These are phyloP conservation scores for Alethe diademata DNA, from an alignment of 2,113 vertebrate species.

Conservation along the genomic window DNA sequence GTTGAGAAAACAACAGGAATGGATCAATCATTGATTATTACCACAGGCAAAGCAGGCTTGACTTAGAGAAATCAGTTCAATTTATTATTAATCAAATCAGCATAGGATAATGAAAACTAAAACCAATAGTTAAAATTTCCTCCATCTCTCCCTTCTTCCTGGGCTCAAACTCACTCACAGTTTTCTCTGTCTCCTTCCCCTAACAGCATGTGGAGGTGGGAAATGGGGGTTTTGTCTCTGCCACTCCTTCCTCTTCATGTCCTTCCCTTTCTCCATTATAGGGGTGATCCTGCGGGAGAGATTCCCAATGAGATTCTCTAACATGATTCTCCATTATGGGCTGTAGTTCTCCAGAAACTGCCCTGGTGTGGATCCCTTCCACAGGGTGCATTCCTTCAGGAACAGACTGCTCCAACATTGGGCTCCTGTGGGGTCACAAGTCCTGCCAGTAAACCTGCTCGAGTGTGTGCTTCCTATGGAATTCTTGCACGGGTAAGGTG, in stretches of 20 bases:
- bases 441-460: background rate
- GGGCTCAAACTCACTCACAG: background rate
- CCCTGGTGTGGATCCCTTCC: fast-evolving
- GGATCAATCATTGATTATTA: background rate
- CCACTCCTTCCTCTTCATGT: background rate
- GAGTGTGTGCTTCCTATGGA: background rate
- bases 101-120: background rate
- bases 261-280: background rate
- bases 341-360: background rate
- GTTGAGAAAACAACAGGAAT: background rate
- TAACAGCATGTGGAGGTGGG: fast-evolving
- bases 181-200: background rate
- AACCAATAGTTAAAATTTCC: background rate
- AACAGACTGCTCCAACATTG: background rate
- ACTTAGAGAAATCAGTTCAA: background rate
- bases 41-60: background rate
- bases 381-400: too few relatives aligned
- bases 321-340: background rate
- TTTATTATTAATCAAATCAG: background rate
- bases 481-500: fast-evolving
- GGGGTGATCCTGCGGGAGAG: fast-evolving
- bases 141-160: background rate
- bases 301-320: background rate
- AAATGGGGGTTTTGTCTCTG: background rate
- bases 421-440: fast-evolving